Conservation (phyloP, 2,113 vertebrate species). For the Lepidothrix coronata region DNA sequence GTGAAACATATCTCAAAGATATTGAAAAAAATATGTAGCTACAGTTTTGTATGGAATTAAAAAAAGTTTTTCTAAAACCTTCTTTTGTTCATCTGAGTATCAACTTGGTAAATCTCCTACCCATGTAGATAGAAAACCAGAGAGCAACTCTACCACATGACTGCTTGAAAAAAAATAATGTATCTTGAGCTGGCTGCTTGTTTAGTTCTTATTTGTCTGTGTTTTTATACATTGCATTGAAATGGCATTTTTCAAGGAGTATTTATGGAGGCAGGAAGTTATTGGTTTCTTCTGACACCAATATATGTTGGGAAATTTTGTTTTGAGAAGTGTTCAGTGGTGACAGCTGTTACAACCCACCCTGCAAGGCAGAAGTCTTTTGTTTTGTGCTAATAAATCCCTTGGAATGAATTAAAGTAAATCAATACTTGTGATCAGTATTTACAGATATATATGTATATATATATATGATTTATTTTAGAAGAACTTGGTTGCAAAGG, state of each 20-base stretch:
- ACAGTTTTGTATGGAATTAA: not conserved
- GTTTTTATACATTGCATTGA: not conserved
- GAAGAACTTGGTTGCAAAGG: not conserved
- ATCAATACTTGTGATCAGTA: not conserved
- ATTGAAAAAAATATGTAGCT: not conserved
- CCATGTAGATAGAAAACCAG: not conserved
- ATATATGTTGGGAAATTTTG: not conserved
- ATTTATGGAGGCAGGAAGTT: not conserved
- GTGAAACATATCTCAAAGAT: not conserved
- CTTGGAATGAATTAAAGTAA: not conserved
- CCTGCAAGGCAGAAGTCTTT: not conserved
- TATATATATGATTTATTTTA: not conserved
- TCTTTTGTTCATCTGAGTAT: not conserved
- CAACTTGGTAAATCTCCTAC: not conserved
- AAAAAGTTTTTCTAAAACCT: not conserved
- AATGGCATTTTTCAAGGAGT: not conserved
- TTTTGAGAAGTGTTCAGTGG: not conserved
- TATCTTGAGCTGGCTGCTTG: not conserved
- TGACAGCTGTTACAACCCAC: not conserved
- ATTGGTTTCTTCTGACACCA: not conserved
- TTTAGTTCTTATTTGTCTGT: not conserved
- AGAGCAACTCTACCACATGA: not conserved
- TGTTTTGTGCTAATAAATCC: not conserved
- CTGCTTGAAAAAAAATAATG: not conserved
- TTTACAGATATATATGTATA: not conserved